These are phyloP conservation scores for Mylabris phalerata DNA, from an alignment of 1,140 invertebrate genomes.

Conservation along the genomic window DNA sequence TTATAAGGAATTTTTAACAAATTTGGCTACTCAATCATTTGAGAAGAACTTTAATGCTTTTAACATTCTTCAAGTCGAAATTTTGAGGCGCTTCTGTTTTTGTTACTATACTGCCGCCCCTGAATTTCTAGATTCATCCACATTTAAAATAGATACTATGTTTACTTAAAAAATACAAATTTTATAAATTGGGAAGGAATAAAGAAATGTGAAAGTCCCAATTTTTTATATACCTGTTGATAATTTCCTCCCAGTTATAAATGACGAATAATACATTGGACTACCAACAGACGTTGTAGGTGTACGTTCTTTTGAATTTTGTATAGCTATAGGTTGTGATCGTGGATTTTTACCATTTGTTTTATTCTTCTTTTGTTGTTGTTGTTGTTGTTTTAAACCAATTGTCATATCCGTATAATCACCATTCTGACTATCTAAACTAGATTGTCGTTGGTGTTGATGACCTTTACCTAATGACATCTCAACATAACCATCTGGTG, in stretches of 20 bases:
- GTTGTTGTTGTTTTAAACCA: slow-evolving; percentile 1
- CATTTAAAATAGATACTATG: too few species aligned
- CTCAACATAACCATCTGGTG: slow-evolving; percentile 54
- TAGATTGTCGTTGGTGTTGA: slow-evolving; percentile 29
- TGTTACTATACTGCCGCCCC: too few species aligned
- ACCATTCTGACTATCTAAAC: slow-evolving; percentile 30
- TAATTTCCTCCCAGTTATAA: slow-evolving; percentile 32
- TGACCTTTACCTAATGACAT: slow-evolving; percentile 45
- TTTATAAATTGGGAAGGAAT: too few species aligned
- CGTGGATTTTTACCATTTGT: slow-evolving; percentile 44
- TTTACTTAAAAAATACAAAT: too few species aligned
- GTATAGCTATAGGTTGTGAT: slow-evolving; percentile 55
- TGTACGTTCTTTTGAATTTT: slow-evolving; percentile 32
- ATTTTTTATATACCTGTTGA: slow-evolving; percentile 30
- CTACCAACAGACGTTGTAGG: slow-evolving; percentile 5
- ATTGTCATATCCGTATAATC: slow-evolving; percentile 42
- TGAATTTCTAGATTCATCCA: too few species aligned
- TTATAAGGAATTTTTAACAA: too few species aligned
- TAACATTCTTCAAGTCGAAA: too few species aligned
- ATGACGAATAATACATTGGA: slow-evolving; percentile 12
- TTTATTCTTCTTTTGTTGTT: slow-evolving; percentile 24
- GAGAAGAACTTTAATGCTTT: too few species aligned
- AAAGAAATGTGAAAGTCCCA: too few species aligned
- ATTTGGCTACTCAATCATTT: too few species aligned
- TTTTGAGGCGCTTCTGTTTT: too few species aligned